Base-by-base conservation (phyloP, 2,888 invertebrate genomes). In the Melanchra persicariae region DNA sequence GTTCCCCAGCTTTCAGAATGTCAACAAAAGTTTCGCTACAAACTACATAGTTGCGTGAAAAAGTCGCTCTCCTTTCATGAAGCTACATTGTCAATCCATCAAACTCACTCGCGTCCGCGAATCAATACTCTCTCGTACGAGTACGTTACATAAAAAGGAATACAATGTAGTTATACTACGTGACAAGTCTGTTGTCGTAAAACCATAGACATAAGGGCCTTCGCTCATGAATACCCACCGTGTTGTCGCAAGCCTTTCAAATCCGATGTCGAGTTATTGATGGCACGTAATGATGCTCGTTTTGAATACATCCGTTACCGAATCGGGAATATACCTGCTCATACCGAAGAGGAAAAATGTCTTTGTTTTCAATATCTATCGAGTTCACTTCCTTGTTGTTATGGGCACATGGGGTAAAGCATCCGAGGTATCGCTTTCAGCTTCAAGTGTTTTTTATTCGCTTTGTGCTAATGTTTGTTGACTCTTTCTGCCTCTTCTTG, bases 201-300 rank as follows among this genome's bases (percentile, higher is more conserved):
- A 89, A 84, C 87, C 86, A 77, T 85, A 86, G 84, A 87, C 88
- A 87, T 86, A 88, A 78, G 82, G 78, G 71, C 70, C 59, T 55
- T 37, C 24, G 37, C 71, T 74, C 77, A 69, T 74, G 73, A 82
- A 81, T 75, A 79, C 71, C 62, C 70, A 63, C 68, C 58, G 85
- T 76, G 86, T 76, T 72, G 79, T 77, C 81, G 80, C 77, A 84
- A 85, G 85, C 78, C 82, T 85, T 85, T 83, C 76, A 82, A 86
- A 87, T 84, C 81, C 83, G 61, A 70, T 82, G 83, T 77, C 77
- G 83, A 84, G 87, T 86, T 90, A 90, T 91, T 87, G 90, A 90
- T 90, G 86, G 87, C 74, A 74, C 85, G 88, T 89, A 89, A 89
- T 89, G 88, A 88, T 84, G 83, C 84, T 82, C 81, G 78, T 79